A percentile compares a stretch with the other conserved stretches of the same genome.
phyloP scores from a whole-genome alignment of 2,797 vertebrate genomes.

The Sebastes elongatus region DNA sequence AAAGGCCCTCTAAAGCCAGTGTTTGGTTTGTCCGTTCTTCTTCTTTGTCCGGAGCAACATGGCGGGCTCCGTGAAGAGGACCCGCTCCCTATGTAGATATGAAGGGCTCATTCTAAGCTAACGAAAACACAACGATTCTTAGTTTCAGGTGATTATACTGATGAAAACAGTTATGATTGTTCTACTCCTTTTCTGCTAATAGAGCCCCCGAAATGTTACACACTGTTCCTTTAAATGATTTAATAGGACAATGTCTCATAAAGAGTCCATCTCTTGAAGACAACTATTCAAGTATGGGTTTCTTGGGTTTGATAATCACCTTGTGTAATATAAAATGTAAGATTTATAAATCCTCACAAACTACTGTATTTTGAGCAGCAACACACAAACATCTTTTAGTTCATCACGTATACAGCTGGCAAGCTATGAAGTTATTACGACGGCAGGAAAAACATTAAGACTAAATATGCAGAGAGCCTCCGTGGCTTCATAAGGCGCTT shows the following conservation, averaged over 20 bases:
- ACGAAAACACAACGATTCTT: too few species aligned
- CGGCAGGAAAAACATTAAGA: background rate
- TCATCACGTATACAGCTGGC: background rate
- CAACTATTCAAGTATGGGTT: background rate
- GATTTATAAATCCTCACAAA: background rate
- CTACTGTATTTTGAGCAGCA: background rate
- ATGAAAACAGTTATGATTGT: too few species aligned
- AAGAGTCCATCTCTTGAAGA: background rate
- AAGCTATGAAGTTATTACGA: background rate
- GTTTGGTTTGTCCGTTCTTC: too few species aligned
- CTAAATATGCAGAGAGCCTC: background rate
- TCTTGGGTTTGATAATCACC: background rate
- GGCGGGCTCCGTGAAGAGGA: too few species aligned
- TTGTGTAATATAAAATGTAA: background rate
- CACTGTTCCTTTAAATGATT: background rate
- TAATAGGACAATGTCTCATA: background rate
- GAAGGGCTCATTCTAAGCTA: too few species aligned
- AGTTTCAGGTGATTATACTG: too few species aligned
- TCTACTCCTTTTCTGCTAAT: too few species aligned
- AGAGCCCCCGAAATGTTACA: too few species aligned
- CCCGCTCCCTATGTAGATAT: too few species aligned
- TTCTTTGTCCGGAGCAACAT: too few species aligned
- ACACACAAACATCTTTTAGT: background rate
- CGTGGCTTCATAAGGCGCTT: background rate
- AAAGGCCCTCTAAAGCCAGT: rapidly evolving